A percentile compares a stretch with the other conserved stretches of the same genome.
Evolutionary conservation across 2,888 invertebrate species (phyloP).

Genomic region (Mycalesis mineus): DNA sequence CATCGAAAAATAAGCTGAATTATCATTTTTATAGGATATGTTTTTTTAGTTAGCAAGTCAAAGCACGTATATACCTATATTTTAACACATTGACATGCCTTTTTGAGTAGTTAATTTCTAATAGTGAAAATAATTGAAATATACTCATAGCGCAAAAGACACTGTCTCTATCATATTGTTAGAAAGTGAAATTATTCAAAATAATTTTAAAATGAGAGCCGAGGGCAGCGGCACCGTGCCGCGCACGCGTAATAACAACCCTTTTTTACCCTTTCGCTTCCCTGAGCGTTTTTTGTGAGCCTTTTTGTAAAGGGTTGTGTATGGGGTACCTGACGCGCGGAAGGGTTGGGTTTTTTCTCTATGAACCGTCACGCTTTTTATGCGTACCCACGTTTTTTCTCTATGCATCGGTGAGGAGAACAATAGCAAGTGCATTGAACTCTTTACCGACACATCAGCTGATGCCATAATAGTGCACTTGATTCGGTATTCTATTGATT

Average conservation of each 20-base stretch:
- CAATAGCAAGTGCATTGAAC: slow-evolving; percentile 73
- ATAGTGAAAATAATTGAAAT: no score
- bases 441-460: slow-evolving; percentile 67
- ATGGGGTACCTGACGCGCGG: slow-evolving; percentile 71
- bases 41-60: no score
- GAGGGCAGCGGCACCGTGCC: slow-evolving; percentile 68
- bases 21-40: no score
- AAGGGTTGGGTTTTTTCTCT: slow-evolving; percentile 73
- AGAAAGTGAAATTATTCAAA: slow-evolving; percentile 6
- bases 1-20: no score
- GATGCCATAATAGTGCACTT: slow-evolving; percentile 72
- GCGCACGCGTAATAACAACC: slow-evolving; percentile 76
- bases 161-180: background rate
- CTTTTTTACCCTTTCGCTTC: slow-evolving; percentile 76
- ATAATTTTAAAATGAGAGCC: slow-evolving; percentile 63
- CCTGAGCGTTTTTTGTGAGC: slow-evolving; percentile 72
- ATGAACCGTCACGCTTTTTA: slow-evolving; percentile 56
- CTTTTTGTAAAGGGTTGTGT: slow-evolving; percentile 75
- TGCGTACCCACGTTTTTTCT: slow-evolving; percentile 57
- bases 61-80: no score
- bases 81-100: no score
- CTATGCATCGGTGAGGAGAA: slow-evolving; percentile 49
- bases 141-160: background rate
- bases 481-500: slow-evolving; percentile 64
- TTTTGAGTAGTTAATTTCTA: no score